A percentile compares a stretch with the other conserved stretches of the same genome.
phyloP scores from a whole-genome alignment of 2,797 vertebrate genomes.

The Agapornis canus region DNA sequence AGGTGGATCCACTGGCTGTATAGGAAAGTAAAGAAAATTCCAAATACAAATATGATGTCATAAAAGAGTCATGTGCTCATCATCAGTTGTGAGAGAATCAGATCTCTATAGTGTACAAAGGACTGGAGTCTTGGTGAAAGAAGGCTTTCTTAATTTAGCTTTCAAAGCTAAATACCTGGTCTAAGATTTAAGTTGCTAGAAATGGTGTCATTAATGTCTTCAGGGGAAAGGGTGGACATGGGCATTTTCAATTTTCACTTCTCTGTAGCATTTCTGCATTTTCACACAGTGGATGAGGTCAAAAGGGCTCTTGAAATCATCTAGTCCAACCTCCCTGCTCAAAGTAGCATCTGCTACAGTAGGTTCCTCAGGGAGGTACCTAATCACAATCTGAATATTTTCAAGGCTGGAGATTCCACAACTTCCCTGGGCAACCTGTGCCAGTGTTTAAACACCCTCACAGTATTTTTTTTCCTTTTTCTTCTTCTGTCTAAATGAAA shows the following conservation, averaged over 20 bases:
- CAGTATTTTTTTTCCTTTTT: not conserved
- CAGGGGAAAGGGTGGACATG: not conserved
- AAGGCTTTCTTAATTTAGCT: not conserved
- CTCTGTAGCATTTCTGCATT: not conserved
- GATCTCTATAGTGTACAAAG: not conserved
- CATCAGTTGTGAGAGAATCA: not conserved
- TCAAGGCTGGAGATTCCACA: not conserved
- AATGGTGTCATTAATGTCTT: not conserved
- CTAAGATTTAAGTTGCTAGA: not conserved
- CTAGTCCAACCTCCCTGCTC: not conserved
- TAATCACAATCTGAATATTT: not conserved
- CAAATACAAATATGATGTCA: not conserved
- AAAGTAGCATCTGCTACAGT: not conserved
- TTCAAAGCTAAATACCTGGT: not conserved
- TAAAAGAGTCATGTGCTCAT: not conserved
- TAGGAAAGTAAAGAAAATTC: not conserved
- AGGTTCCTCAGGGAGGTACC: not conserved
- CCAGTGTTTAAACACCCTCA: not conserved
- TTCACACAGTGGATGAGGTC: not conserved
- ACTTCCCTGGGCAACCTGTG: fast-evolving
- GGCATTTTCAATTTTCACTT: not conserved
- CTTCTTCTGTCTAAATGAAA: not conserved
- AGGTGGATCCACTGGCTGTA: not conserved
- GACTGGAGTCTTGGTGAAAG: not conserved
- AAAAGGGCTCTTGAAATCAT: not conserved